Evolutionary conservation across 2,888 invertebrate genomes (phyloP).

Genomic region (Halocaridina rubra): DNA sequence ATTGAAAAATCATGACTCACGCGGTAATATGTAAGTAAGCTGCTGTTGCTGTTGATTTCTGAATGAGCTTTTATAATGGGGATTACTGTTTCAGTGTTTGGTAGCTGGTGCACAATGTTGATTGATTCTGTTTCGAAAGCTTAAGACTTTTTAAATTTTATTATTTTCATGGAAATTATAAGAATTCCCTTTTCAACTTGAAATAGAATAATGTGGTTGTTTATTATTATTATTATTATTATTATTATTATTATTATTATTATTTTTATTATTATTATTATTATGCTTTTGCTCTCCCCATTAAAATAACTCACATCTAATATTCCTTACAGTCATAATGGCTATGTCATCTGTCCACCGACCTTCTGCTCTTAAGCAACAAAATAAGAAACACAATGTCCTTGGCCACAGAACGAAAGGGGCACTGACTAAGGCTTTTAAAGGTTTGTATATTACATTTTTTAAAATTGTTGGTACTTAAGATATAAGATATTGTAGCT

Average conservation of each 20-base stretch:
- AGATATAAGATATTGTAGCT: not conserved
- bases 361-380: slow-evolving; percentile 89
- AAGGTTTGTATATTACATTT: not conserved
- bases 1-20: too few species aligned
- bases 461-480: not conserved
- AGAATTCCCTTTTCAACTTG: not conserved
- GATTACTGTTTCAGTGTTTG: too few species aligned
- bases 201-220: not conserved
- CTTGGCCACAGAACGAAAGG: slow-evolving; percentile 93
- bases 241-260: not conserved
- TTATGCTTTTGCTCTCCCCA: not conserved
- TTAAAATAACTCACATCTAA: not conserved
- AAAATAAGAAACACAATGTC: slow-evolving; percentile 93
- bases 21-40: too few species aligned
- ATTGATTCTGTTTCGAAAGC: too few species aligned
- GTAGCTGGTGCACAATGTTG: too few species aligned
- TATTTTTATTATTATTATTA: not conserved
- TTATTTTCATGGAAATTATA: not conserved
- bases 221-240: not conserved
- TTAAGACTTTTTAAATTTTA: too few species aligned
- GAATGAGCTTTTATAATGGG: too few species aligned
- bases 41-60: too few species aligned
- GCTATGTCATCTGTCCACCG: slow-evolving; percentile 74
- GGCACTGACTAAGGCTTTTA: slow-evolving; percentile 71
- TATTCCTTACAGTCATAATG: slow-evolving; percentile 4